These are phyloP conservation scores for Drosophila koepferae DNA, from an alignment of 2,888 invertebrate species.

Conservation along the genomic window DNA sequence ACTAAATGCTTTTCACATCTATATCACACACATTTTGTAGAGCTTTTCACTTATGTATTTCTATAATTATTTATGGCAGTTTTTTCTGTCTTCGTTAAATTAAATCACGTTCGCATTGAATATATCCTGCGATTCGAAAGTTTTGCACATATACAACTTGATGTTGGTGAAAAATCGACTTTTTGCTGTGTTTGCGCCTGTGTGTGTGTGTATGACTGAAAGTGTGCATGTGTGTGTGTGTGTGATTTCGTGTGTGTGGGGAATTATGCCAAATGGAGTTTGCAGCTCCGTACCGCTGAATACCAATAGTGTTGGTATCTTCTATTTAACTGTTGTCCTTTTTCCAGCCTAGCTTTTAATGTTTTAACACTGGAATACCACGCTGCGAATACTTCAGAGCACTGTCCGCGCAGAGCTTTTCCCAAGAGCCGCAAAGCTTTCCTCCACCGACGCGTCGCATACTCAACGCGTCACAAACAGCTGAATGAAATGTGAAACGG, in stretches of 20 bases:
- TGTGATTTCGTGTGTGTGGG: conserved; percentile 62
- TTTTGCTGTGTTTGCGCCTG: conserved; percentile 50
- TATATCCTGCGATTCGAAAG: conserved; percentile 58
- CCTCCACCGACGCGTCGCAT: conserved; percentile 29
- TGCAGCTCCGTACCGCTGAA: conserved; percentile 65
- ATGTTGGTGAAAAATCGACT: conserved; percentile 80
- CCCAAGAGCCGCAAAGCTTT: conserved; percentile 2
- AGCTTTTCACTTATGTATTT: not conserved
- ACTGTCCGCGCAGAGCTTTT: conserved; percentile 41
- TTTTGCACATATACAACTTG: conserved; percentile 72
- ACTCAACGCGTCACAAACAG: conserved; percentile 50
- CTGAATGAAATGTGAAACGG: conserved; percentile 33
- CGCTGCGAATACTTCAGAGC: conserved; percentile 32
- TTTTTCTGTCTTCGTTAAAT: conserved; percentile 4
- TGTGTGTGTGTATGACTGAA: conserved; percentile 2
- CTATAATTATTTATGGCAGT: conserved; percentile 5
- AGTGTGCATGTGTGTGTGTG: not conserved
- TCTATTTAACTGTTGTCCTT: conserved; percentile 77
- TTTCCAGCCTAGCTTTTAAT: conserved; percentile 78
- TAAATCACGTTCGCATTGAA: conserved; percentile 36
- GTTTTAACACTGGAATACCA: conserved; percentile 71
- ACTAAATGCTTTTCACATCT: conserved; percentile 18
- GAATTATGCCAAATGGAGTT: conserved; percentile 75
- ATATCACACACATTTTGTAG: conserved; percentile 36
- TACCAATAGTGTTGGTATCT: conserved; percentile 82